These are phyloP conservation scores for Silvanus unidentatus DNA, from an alignment of 2,888 invertebrate genomes.

Conservation along the genomic window DNA sequence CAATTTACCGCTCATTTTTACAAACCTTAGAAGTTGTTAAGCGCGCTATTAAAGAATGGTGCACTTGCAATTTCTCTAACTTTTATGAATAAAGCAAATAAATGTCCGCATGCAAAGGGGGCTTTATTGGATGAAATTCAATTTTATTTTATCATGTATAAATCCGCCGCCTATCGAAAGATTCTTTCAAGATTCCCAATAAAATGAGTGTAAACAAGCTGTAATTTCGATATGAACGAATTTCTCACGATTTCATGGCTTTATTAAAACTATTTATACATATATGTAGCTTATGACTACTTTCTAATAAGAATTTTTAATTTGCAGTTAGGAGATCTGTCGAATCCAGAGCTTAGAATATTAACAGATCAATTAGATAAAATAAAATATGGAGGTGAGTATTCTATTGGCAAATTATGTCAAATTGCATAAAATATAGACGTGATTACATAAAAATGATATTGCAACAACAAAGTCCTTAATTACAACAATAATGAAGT, in stretches of 20 bases:
- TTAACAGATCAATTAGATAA: conserved; percentile 88
- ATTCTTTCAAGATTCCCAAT: no score
- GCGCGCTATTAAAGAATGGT: no score
- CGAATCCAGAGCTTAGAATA: conserved; percentile 85
- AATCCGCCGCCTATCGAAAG: no score
- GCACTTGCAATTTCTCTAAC: no score
- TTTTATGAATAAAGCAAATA: no score
- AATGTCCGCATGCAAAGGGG: no score
- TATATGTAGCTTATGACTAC: background rate
- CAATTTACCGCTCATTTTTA: background rate
- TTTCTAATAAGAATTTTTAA: conserved; percentile 12
- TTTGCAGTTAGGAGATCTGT: conserved; percentile 83
- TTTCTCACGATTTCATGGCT: no score
- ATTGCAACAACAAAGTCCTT: background rate
- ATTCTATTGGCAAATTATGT: background rate
- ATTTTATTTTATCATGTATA: no score
- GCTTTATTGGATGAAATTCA: no score
- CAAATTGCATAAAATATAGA: background rate
- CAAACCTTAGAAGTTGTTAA: background rate
- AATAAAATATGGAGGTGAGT: conserved; percentile 84
- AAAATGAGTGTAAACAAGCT: no score
- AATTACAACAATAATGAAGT: background rate
- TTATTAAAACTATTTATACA: no score
- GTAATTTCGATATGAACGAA: no score
- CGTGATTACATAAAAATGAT: background rate